These are phyloP conservation scores for Branchinecta lynchi DNA, from an alignment of 1,140 invertebrate species.

Conservation along the genomic window DNA sequence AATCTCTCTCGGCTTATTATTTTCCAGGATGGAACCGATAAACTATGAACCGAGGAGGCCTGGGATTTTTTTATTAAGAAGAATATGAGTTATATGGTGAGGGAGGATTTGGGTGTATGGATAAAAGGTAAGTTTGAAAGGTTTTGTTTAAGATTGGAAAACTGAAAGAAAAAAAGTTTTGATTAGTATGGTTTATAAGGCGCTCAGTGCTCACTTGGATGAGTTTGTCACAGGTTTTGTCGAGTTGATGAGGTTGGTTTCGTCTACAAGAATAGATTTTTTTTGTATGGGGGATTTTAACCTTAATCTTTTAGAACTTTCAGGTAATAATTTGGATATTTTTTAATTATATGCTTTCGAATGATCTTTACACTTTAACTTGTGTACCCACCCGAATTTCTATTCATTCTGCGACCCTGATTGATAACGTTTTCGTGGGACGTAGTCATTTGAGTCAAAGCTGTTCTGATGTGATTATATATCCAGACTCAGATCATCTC, in stretches of 20 bases:
- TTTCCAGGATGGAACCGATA: conserved; percentile 1
- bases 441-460: too few species aligned
- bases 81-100: background rate
- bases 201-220: conserved; percentile 8
- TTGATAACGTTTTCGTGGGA: conserved; percentile 9
- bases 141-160: background rate
- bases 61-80: conserved; percentile 2
- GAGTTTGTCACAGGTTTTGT: too few species aligned
- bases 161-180: background rate
- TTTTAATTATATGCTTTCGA: conserved; percentile 2
- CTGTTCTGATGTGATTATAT: too few species aligned
- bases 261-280: too few species aligned
- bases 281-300: too few species aligned
- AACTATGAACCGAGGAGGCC: conserved; percentile 8
- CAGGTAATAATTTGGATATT: conserved; percentile 10
- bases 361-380: background rate
- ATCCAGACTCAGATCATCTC: too few species aligned
- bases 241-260: too few species aligned
- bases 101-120: conserved; percentile 1
- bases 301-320: too few species aligned
- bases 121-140: background rate
- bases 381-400: conserved; percentile 5
- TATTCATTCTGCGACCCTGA: background rate
- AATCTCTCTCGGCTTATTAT: conserved; percentile 9
- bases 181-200: background rate